Conservation (phyloP, 2,797 vertebrate genomes). For the Peromyscus aztecus region DNA sequence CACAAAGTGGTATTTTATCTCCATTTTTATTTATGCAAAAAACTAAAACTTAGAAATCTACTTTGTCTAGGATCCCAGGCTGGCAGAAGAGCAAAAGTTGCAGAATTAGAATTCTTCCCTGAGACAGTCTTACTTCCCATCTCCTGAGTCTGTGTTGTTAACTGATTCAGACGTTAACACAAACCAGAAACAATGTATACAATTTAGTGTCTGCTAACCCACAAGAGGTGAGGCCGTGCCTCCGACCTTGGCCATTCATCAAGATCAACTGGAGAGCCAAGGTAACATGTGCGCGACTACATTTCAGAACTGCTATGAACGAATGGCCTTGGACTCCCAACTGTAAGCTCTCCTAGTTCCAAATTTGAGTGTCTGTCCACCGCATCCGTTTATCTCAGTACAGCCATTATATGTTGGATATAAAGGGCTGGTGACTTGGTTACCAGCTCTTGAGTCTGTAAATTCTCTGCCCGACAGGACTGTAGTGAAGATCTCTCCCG, state of each 20-base stretch:
- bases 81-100: background rate
- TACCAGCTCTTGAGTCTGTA: background rate
- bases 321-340: background rate
- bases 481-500: background rate
- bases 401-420: background rate
- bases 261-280: background rate
- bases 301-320: background rate
- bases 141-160: background rate
- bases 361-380: background rate
- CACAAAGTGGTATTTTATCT: background rate
- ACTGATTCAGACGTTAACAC: background rate
- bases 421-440: background rate
- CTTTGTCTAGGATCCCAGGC: background rate
- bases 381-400: background rate
- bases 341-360: background rate
- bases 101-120: slow-evolving; percentile 28
- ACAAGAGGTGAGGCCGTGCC: background rate
- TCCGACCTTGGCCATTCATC: background rate
- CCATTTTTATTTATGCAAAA: background rate
- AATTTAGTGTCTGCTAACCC: background rate
- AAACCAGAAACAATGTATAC: background rate
- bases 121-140: background rate
- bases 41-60: background rate
- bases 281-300: background rate
- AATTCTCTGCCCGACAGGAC: background rate